phyloP scores from a whole-genome alignment of 2,797 vertebrate genomes.

The Etheostoma nigrum region DNA sequence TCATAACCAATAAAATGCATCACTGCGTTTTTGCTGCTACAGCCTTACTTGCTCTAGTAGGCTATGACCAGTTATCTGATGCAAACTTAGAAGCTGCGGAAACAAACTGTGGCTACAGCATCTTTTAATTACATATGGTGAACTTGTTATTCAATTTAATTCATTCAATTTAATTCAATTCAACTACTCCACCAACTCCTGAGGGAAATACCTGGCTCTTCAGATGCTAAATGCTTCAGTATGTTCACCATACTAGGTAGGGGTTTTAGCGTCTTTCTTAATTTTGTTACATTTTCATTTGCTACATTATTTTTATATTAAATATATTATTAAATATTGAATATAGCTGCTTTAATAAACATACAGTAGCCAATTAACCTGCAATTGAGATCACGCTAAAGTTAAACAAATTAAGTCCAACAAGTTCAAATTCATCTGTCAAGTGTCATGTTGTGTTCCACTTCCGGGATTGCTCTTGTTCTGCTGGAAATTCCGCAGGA shows the following conservation, averaged over 20 bases:
- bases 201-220: neutral
- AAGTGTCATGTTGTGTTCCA: neutral
- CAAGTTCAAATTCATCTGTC: neutral
- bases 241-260: neutral
- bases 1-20: neutral
- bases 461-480: too few relatives aligned
- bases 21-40: too few relatives aligned
- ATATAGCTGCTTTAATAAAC: neutral
- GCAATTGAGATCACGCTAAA: neutral
- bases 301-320: too few relatives aligned
- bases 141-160: too few relatives aligned
- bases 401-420: too few relatives aligned
- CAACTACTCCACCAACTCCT: neutral
- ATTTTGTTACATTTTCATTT: neutral
- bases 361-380: neutral
- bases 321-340: too few relatives aligned
- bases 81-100: too few relatives aligned
- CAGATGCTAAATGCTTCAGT: neutral
- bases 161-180: too few relatives aligned
- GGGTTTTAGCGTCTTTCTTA: neutral
- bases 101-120: too few relatives aligned
- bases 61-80: neutral
- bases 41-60: too few relatives aligned
- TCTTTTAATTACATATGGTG: too few relatives aligned
- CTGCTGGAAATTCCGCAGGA: too few relatives aligned